Percentiles rank a stretch among this genome's conserved stretches.
phyloP scores from a whole-genome alignment of 2,113 vertebrate species.

The Ochotona princeps region DNA sequence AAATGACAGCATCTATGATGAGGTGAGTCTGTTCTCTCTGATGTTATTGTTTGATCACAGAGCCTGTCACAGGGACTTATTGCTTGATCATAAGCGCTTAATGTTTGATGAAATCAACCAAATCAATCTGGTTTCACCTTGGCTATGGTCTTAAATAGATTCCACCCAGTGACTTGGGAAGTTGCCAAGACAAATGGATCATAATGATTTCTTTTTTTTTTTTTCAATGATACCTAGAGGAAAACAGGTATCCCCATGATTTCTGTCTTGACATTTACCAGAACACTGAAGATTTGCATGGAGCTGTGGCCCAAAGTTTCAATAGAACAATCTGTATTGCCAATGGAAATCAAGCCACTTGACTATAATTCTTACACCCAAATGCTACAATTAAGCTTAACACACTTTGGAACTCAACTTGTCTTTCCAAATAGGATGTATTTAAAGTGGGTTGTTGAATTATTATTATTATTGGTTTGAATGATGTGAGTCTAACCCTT shows the following conservation, averaged over 20 bases:
- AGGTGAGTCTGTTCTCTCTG: constrained; percentile 83
- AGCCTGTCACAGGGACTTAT: background rate
- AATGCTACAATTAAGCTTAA: background rate
- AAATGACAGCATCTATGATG: constrained; percentile 91
- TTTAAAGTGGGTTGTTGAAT: constrained; percentile 3
- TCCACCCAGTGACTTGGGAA: background rate
- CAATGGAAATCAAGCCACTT: background rate
- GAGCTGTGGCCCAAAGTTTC: background rate
- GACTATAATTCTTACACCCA: background rate
- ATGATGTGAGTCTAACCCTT: background rate
- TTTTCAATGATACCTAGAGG: background rate
- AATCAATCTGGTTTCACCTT: background rate
- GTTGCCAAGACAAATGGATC: constrained; percentile 3
- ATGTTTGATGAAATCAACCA: background rate
- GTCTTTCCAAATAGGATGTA: background rate
- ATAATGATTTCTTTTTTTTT: background rate
- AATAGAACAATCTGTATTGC: background rate
- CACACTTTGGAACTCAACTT: background rate
- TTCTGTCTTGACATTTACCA: background rate
- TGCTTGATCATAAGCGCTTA: constrained; percentile 42
- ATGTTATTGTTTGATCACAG: constrained; percentile 39
- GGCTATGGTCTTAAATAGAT: background rate
- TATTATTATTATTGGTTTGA: background rate
- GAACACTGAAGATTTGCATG: background rate
- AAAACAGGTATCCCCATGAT: background rate